Percentiles rank a stretch among this genome's conserved stretches.
Evolutionary conservation across 2,797 vertebrate genomes (phyloP).

Genomic region (Epinephelus malabaricus): DNA sequence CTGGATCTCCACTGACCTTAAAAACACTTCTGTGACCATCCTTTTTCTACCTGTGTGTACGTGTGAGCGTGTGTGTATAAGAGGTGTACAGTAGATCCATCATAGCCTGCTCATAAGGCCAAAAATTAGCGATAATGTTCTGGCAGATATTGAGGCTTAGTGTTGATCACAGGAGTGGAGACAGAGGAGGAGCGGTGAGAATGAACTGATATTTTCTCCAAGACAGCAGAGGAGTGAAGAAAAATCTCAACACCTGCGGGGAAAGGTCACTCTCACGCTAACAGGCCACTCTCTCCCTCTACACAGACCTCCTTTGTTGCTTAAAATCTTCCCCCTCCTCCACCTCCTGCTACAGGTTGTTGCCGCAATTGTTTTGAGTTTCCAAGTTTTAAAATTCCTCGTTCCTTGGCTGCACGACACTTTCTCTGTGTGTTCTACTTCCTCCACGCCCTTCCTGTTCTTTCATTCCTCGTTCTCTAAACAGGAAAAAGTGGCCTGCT

Average conservation of each 20-base stretch:
- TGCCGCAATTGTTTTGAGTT: conserved; percentile 50
- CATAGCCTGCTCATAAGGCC: conserved; percentile 80
- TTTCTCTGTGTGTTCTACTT: conserved; percentile 46
- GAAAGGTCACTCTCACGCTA: conserved; percentile 70
- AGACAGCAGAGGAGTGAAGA: conserved; percentile 55
- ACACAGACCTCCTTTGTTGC: conserved; percentile 56
- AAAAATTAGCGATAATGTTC: conserved; percentile 64
- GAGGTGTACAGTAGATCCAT: conserved; percentile 70
- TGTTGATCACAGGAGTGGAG: conserved; percentile 63
- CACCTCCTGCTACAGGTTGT: conserved; percentile 29
- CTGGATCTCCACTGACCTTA: too few species aligned
- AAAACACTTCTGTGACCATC: too few species aligned
- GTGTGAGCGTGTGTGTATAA: conserved; percentile 24
- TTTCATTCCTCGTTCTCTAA: conserved; percentile 54
- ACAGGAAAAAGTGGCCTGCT: conserved; percentile 23
- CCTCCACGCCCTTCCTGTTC: conserved; percentile 42
- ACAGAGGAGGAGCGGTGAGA: conserved; percentile 36
- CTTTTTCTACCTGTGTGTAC: conserved; percentile 5
- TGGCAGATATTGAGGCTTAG: conserved; percentile 57
- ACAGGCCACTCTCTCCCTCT: conserved; percentile 27
- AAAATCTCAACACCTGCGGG: conserved; percentile 70
- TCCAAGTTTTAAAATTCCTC: conserved; percentile 56
- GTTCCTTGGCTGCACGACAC: conserved; percentile 26
- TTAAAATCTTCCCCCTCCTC: background rate
- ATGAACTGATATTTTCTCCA: conserved; percentile 60